Conservation (phyloP, 1,140 invertebrate genomes). For the Lithobius niger region DNA sequence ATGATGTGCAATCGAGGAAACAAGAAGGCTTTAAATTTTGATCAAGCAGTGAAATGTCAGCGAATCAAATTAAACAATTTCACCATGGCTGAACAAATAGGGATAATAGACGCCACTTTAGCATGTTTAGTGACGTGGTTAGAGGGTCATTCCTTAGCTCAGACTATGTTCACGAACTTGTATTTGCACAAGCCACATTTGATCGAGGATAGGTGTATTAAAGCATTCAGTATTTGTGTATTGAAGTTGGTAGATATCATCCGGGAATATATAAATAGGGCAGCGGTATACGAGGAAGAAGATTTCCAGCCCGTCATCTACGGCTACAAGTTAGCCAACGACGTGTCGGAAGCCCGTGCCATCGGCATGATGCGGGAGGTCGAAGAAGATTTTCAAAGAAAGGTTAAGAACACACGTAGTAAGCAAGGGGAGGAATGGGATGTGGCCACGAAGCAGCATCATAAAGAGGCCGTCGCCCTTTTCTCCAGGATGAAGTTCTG, state of each 20-base stretch:
- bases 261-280: constrained; percentile 69
- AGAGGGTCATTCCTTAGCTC: constrained; percentile 87
- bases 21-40: constrained; percentile 73
- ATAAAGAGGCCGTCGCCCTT: constrained; percentile 42
- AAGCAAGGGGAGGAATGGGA: constrained; percentile 31
- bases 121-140: constrained; percentile 84
- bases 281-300: constrained; percentile 47
- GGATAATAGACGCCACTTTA: constrained; percentile 85
- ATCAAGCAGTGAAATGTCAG: constrained; percentile 58
- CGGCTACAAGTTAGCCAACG: constrained; percentile 71
- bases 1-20: constrained; percentile 77
- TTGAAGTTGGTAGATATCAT: constrained; percentile 85
- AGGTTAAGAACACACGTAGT: constrained; percentile 33
- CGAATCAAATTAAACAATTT: constrained; percentile 62
- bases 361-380: constrained; percentile 74
- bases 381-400: constrained; percentile 76
- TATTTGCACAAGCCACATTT: constrained; percentile 81
- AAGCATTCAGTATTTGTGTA: constrained; percentile 72
- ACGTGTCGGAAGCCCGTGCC: constrained; percentile 67
- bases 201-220: constrained; percentile 68
- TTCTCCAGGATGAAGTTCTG: constrained; percentile 71
- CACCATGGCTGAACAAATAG: constrained; percentile 38
- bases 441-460: constrained; percentile 26
- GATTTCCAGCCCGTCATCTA: constrained; percentile 90
- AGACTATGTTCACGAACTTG: constrained; percentile 93